phyloP scores from a whole-genome alignment of 2,797 vertebrate genomes.

The Synaphobranchus kaupii region DNA sequence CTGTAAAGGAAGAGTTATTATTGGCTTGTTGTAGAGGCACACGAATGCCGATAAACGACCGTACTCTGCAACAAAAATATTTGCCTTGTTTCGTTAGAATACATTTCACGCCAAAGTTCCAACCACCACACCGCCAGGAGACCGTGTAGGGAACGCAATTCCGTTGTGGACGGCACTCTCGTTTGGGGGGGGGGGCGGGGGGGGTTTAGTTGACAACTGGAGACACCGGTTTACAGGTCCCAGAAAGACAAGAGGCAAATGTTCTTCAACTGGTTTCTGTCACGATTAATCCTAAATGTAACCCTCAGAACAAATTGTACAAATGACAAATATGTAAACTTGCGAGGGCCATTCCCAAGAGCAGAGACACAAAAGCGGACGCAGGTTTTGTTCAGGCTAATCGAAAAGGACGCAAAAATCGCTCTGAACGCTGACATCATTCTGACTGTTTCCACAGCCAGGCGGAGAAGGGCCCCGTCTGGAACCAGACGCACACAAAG shows the following conservation, averaged over 20 bases:
- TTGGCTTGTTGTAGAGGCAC: neutral
- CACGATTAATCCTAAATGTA: neutral
- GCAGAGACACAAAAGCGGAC: neutral
- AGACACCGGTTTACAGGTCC: neutral
- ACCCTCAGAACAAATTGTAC: neutral
- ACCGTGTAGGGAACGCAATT: neutral
- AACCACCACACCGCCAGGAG: neutral
- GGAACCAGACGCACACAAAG: constrained; percentile 18
- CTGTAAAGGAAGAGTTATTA: constrained; percentile 13
- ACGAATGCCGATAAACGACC: neutral
- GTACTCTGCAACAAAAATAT: constrained; percentile 9
- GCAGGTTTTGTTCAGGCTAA: constrained; percentile 17
- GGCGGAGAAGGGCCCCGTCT: neutral
- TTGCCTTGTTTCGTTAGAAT: neutral
- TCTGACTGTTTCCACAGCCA: neutral
- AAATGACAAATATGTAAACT: neutral
- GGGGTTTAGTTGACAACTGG: neutral
- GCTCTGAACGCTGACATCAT: constrained; percentile 14
- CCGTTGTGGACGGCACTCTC: neutral
- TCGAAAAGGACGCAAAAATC: neutral
- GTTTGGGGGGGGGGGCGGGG: neutral
- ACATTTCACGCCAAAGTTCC: constrained; percentile 1
- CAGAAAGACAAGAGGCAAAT: neutral
- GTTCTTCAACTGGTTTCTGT: neutral
- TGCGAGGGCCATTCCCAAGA: neutral